A percentile compares a stretch with the other conserved stretches of the same genome.
These are phyloP conservation scores for Papilio polyxenes DNA, from an alignment of 1,140 invertebrate species.

Conservation along the genomic window DNA sequence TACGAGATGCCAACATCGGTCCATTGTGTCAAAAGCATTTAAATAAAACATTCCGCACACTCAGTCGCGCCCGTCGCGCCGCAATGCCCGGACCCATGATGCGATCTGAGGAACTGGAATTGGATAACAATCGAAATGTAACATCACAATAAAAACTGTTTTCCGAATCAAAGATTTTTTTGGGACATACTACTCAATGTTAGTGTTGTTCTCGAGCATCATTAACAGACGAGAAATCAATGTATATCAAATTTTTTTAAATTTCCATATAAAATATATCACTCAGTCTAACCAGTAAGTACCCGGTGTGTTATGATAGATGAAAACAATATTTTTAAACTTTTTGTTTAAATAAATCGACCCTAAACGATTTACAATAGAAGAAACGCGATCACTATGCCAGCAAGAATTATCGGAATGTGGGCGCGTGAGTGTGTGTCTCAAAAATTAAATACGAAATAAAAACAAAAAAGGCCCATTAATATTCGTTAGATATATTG, in stretches of 20 bases:
- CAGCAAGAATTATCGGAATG: conserved; percentile 47
- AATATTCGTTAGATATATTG: conserved; percentile 79
- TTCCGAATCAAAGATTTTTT: conserved; percentile 22
- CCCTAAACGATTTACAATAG: not conserved
- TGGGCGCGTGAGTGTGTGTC: conserved; percentile 47
- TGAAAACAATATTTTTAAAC: not conserved
- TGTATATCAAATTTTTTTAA: not conserved
- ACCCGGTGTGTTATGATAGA: not conserved
- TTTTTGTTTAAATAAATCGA: not conserved
- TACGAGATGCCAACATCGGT: conserved; percentile 18
- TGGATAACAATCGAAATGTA: conserved; percentile 72
- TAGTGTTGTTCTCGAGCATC: conserved; percentile 5
- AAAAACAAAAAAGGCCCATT: conserved; percentile 74
- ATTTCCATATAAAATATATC: not conserved
- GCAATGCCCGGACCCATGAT: conserved; percentile 59
- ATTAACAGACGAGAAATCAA: not conserved
- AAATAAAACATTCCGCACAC: conserved; percentile 57
- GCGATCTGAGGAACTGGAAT: conserved; percentile 51
- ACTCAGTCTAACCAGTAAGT: not conserved
- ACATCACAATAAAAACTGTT: conserved; percentile 61
- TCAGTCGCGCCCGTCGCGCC: conserved; percentile 49
- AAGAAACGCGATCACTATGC: conserved; percentile 24
- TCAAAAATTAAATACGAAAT: conserved; percentile 62
- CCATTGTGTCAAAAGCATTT: conserved; percentile 52
- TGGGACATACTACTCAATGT: not conserved